Percentiles rank a stretch among this genome's conserved stretches.
phyloP scores from a whole-genome alignment of 35 echinoderm and acorn worm species.

The Antedon bifida region DNA sequence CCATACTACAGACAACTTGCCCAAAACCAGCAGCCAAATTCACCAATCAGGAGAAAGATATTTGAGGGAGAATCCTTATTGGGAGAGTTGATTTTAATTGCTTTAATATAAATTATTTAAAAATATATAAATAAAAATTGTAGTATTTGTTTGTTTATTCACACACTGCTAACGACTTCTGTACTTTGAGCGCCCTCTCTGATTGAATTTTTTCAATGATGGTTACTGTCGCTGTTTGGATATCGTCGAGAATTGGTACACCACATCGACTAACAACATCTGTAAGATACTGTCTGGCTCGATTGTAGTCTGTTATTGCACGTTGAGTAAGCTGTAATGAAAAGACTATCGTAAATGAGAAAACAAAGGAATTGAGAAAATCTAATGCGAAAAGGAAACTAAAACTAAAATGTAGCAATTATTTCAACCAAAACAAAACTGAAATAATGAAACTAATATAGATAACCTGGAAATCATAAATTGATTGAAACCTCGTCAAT shows the following conservation, averaged over 20 bases:
- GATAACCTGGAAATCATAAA: no score
- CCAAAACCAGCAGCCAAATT: no score
- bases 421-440: no score
- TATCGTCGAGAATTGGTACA: slow-evolving; percentile 64
- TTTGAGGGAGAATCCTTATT: no score
- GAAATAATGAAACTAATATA: no score
- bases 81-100: no score
- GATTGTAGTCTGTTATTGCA: slow-evolving; percentile 84
- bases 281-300: slow-evolving; percentile 70
- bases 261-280: slow-evolving; percentile 65
- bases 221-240: slow-evolving; percentile 43
- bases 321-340: slow-evolving; percentile 53
- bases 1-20: no score
- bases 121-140: no score
- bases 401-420: no score
- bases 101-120: no score
- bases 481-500: no score
- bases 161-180: not conserved
- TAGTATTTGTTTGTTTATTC: not conserved
- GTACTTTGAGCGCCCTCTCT: slow-evolving; percentile 14
- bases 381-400: not conserved
- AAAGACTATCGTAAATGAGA: not conserved
- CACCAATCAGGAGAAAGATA: no score
- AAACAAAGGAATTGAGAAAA: not conserved
- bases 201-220: slow-evolving; percentile 46